phyloP scores from a whole-genome alignment of 2,113 vertebrate species.

The Helogale parvula region DNA sequence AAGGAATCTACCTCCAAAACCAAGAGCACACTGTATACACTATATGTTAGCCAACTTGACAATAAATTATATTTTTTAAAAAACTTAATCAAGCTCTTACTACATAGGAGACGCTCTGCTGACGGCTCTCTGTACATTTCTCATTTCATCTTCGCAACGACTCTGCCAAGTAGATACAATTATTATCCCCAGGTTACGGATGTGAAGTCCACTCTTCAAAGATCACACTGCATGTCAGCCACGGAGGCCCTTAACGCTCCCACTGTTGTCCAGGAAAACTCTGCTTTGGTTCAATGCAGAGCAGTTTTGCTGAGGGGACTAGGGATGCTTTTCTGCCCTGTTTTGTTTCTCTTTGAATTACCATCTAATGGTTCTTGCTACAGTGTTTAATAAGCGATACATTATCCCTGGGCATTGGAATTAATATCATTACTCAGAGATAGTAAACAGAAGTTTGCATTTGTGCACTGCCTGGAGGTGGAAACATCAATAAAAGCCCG shows the following conservation, averaged over 20 bases:
- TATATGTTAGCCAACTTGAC: too few relatives aligned
- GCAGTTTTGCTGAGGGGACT: not conserved
- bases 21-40: too few relatives aligned
- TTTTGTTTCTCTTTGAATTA: conserved; percentile 53
- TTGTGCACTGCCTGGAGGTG: conserved; percentile 43
- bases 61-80: too few relatives aligned
- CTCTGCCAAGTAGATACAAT: not conserved
- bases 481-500: conserved; percentile 57
- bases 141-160: not conserved
- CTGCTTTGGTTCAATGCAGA: conserved; percentile 15
- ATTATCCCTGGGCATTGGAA: conserved; percentile 62
- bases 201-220: not conserved
- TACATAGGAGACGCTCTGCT: not conserved
- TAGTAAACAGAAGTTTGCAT: conserved; percentile 60
- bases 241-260: not conserved
- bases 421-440: conserved; percentile 72
- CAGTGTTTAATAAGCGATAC: conserved; percentile 67
- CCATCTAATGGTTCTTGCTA: conserved; percentile 47
- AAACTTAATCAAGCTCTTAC: conserved; percentile 15
- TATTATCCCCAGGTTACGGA: not conserved
- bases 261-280: not conserved
- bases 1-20: too few relatives aligned
- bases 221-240: not conserved
- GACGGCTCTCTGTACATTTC: not conserved
- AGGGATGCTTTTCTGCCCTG: not conserved